Evolutionary conservation across 2,113 vertebrate species (phyloP), one percentile per base, ranked within the genome.

Genomic region (Alouatta palliata): DNA sequence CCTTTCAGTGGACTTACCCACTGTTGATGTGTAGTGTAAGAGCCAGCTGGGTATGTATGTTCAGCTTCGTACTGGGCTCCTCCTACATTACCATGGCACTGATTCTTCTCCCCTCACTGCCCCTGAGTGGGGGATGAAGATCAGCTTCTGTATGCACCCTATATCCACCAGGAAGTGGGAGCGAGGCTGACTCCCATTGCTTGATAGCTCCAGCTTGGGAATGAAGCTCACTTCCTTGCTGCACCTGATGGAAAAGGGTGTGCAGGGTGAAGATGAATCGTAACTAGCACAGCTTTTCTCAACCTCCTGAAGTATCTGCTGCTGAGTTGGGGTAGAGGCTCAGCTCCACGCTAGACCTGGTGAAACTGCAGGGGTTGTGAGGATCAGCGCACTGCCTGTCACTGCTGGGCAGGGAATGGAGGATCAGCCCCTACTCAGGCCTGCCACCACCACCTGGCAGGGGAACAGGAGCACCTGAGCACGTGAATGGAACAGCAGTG

Each of bases 401-500:
- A 56, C 21, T 8, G 21, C 40, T 27, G 3, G 23, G 40, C 21
- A 17, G 32, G 23, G 35, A 58, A 45, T 21, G 20, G 61, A 56
- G 8, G 40, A 32, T 35, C 21, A 43, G 27, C 12, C 32, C 37
- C 70, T 3, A 3, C 11, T 21, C 8, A 45, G 68, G 37, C 17
- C 49, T 71, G 17, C 13, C 35, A 68, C 21, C 40, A 73, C 21
- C 27, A 30, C n/a, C 5, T 45, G 30, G 5, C 0, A 3, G 20
- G 45, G 2, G 10, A 81, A 86, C 20, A 0, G n/a, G 35, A 56
- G 43, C 25, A 77, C 16, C 52, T 6, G 77, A 49, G 35, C 19
- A 2, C 21, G 25, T 35, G 8, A 16, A 32, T 20, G 7, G 32
- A 14, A 2, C 3, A 30, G 14, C 14, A 1, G 6, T 8, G 56